These are phyloP conservation scores for Notarius quadriscutis DNA, from an alignment of 2,113 vertebrate species.

Conservation along the genomic window DNA sequence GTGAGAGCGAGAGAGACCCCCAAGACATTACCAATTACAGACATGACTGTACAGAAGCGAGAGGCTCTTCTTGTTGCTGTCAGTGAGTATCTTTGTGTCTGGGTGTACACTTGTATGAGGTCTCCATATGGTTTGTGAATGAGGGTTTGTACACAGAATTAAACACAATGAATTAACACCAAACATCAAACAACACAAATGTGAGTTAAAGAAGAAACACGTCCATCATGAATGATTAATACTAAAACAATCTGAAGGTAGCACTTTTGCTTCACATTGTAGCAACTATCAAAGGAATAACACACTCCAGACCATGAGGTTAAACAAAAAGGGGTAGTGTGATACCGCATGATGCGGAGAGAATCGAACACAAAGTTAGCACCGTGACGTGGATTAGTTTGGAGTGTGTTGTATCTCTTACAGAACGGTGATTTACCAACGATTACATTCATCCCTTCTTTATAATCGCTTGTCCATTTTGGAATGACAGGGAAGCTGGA, in stretches of 20 bases:
- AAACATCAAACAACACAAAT: background rate
- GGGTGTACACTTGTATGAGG: slow-evolving; percentile 29
- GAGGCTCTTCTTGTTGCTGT: slow-evolving; percentile 77
- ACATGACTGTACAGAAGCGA: slow-evolving; percentile 89
- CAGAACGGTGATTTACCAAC: background rate
- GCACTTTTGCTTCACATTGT: background rate
- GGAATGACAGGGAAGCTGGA: too few relatives aligned
- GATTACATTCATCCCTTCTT: background rate
- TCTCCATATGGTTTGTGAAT: slow-evolving; percentile 23
- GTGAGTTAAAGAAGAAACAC: background rate
- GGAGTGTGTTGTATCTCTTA: background rate
- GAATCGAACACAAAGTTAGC: background rate
- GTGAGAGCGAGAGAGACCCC: slow-evolving; percentile 61
- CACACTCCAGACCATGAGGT: background rate
- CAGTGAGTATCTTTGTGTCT: slow-evolving; percentile 61
- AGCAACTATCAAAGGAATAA: background rate
- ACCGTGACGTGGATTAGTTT: background rate
- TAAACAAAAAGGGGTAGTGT: background rate
- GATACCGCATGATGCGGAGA: too few relatives aligned
- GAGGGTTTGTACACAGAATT: background rate
- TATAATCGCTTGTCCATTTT: too few relatives aligned
- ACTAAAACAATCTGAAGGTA: background rate
- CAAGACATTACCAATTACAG: slow-evolving; percentile 96
- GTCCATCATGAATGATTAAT: background rate
- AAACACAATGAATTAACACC: background rate